Evolutionary conservation across 2,113 vertebrate genomes (phyloP).

Genomic region (Sinocyclocheilus anshuiensis): DNA sequence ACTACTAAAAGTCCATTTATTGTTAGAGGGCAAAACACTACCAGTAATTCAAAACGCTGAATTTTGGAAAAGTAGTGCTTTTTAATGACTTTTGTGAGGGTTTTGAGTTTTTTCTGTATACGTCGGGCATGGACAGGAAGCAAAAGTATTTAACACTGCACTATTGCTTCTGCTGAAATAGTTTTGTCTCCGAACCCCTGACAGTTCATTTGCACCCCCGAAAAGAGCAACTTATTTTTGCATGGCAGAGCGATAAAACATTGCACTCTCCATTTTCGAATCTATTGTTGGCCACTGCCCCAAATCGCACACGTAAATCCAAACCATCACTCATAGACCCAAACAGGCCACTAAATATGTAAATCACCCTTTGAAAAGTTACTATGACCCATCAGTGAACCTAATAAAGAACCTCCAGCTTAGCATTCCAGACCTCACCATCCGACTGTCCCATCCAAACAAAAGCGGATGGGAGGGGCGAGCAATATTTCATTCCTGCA

Average conservation of each 20-base stretch:
- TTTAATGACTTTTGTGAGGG: not conserved
- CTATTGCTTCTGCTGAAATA: not conserved
- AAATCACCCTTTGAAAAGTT: not conserved
- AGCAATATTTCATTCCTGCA: slow-evolving; percentile 24
- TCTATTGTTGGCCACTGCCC: not conserved
- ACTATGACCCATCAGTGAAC: slow-evolving; percentile 36
- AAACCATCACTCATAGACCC: not conserved
- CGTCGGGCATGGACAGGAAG: not conserved
- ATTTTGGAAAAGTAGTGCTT: not conserved
- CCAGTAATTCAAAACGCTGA: not conserved
- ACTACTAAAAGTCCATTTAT: not conserved
- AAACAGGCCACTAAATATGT: not conserved
- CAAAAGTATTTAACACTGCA: not conserved
- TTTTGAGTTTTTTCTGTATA: not conserved
- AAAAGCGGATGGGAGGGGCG: slow-evolving; percentile 19
- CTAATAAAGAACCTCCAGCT: slow-evolving; percentile 17
- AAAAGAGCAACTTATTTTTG: slow-evolving; percentile 28
- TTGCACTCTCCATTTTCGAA: not conserved
- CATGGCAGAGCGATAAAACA: not conserved
- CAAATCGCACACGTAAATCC: slow-evolving; percentile 2
- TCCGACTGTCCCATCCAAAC: slow-evolving; percentile 3
- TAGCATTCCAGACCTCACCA: slow-evolving; percentile 9
- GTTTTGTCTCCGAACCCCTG: slow-evolving; percentile 10
- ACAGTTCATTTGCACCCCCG: slow-evolving; percentile 19
- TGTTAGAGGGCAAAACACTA: not conserved